Conservation (phyloP, 2,888 invertebrate species). For the Meloe dianella region DNA sequence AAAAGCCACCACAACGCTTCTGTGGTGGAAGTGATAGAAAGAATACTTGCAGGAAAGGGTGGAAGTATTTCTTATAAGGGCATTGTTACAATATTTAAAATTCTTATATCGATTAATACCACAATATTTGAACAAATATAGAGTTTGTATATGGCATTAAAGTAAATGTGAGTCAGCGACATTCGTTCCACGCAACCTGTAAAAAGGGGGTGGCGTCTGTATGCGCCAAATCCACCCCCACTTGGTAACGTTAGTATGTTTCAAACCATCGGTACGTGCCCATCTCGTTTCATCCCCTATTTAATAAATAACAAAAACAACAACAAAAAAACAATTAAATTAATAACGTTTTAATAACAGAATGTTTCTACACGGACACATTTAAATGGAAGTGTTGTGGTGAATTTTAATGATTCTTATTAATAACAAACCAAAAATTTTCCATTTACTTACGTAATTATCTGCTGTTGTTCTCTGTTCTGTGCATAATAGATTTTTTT, state of each 20-base stretch:
- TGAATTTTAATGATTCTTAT: not conserved
- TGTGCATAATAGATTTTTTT: not conserved
- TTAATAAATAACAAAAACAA: too few species aligned
- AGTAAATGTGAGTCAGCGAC: slow-evolving; percentile 35
- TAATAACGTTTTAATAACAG: too few species aligned
- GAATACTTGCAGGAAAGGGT: not conserved
- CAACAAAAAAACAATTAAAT: not conserved
- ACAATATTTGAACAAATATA: slow-evolving; percentile 22
- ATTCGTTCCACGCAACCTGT: slow-evolving; percentile 38
- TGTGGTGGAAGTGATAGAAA: not conserved
- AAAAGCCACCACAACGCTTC: not conserved
- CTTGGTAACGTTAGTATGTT: slow-evolving; percentile 13
- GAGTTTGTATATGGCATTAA: slow-evolving; percentile 24
- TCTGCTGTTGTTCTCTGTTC: not conserved
- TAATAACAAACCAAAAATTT: not conserved
- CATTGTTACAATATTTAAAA: not conserved
- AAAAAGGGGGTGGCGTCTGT: slow-evolving; percentile 37
- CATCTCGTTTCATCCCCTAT: not conserved
- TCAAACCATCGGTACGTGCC: slow-evolving; percentile 5
- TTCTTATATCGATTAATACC: slow-evolving; percentile 23
- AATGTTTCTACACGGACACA: too few species aligned
- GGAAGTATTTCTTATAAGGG: not conserved
- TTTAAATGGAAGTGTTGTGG: not conserved
- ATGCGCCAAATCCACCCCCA: slow-evolving; percentile 35
- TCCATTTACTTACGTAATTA: not conserved